These are phyloP conservation scores for Ornithoptera priamus DNA, from an alignment of 2,888 invertebrate species.

Conservation along the genomic window DNA sequence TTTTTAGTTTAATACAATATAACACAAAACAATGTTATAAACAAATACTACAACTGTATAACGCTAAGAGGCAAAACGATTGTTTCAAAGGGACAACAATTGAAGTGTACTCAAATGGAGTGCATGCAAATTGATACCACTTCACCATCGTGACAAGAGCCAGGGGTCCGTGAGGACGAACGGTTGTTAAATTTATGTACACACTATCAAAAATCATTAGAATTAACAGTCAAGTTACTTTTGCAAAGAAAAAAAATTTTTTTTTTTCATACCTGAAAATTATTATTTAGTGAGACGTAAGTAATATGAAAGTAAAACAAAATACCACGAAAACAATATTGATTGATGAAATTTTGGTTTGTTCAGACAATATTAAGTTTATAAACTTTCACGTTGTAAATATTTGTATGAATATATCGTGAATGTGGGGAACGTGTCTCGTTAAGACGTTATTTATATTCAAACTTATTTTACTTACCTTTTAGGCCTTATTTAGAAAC, in stretches of 20 bases:
- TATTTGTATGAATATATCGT: background rate
- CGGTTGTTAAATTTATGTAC: slow-evolving; percentile 2
- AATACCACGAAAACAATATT: too few relatives aligned
- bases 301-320: too few relatives aligned
- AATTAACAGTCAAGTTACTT: too few relatives aligned
- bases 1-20: too few relatives aligned
- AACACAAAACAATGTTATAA: background rate
- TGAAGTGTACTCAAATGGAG: slow-evolving; percentile 53
- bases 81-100: slow-evolving; percentile 70
- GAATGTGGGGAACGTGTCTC: background rate
- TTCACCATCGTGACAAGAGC: slow-evolving; percentile 54
- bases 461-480: slow-evolving; percentile 26
- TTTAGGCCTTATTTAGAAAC: slow-evolving; percentile 29
- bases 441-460: slow-evolving; percentile 16
- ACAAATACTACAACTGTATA: slow-evolving; percentile 21
- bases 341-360: too few relatives aligned
- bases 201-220: too few relatives aligned
- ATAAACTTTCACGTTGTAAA: background rate
- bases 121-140: slow-evolving; percentile 73
- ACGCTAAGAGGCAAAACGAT: slow-evolving; percentile 57
- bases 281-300: too few relatives aligned
- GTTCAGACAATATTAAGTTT: background rate
- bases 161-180: slow-evolving; percentile 36
- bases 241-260: too few relatives aligned
- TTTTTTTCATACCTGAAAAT: too few relatives aligned